These are phyloP conservation scores for Clarias laeviceps DNA, from an alignment of 2,797 vertebrate genomes.

Conservation along the genomic window DNA sequence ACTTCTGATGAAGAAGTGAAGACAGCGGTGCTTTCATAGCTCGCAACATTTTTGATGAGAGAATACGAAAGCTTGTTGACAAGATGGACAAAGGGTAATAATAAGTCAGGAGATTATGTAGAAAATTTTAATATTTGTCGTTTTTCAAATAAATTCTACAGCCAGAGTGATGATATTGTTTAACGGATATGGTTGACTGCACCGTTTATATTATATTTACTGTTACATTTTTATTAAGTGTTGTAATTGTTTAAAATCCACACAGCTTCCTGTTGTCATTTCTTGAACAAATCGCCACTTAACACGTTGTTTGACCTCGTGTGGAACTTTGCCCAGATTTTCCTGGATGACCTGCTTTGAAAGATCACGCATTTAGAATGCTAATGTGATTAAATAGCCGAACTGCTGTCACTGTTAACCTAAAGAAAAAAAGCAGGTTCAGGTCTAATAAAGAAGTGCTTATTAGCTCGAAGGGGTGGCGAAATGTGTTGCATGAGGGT, in stretches of 20 bases:
- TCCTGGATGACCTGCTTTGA: too few relatives aligned
- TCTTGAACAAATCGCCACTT: neutral
- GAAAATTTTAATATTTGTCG: too few relatives aligned
- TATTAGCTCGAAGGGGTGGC: conserved; percentile 72
- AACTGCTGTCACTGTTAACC: conserved; percentile 14
- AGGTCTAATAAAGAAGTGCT: conserved; percentile 76
- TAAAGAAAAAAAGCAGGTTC: conserved; percentile 65
- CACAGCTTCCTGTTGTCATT: neutral
- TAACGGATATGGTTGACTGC: too few relatives aligned
- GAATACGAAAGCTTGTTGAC: too few relatives aligned
- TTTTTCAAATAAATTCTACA: too few relatives aligned
- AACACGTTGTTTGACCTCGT: neutral
- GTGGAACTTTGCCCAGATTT: neutral
- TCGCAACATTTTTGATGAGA: too few relatives aligned
- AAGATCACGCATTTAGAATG: conserved; percentile 43
- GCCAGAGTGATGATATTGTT: too few relatives aligned
- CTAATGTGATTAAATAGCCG: conserved; percentile 55
- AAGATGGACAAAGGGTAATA: too few relatives aligned
- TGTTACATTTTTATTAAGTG: neutral
- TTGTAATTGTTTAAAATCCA: neutral
- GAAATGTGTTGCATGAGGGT: conserved; percentile 68
- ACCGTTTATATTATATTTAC: too few relatives aligned
- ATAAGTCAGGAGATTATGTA: too few relatives aligned
- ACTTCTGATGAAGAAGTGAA: too few relatives aligned
- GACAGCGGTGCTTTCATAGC: too few relatives aligned